Conservation (phyloP, 1,140 invertebrate genomes). For the Cotesia typhae region DNA sequence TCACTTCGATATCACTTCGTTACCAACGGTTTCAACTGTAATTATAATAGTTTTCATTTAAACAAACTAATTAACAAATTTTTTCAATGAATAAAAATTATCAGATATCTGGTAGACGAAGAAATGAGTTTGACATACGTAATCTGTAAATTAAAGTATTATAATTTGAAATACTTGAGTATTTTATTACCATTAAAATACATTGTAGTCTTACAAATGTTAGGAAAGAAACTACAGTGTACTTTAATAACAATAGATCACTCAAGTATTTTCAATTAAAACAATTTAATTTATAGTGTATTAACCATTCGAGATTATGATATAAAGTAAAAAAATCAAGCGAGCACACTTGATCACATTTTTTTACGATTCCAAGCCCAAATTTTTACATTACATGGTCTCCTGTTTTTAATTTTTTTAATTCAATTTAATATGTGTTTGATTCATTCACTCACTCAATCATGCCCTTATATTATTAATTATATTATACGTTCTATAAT, state of each 20-base stretch:
- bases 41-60: slow-evolving; percentile 30
- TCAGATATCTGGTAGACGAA: slow-evolving; percentile 61
- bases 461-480: slow-evolving; percentile 31
- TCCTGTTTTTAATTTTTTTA: not conserved
- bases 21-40: not conserved
- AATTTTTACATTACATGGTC: not conserved
- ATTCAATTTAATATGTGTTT: not conserved
- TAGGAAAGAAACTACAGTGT: too few species aligned
- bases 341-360: slow-evolving; percentile 41
- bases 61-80: not conserved
- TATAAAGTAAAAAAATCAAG: slow-evolving; percentile 14
- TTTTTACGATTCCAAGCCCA: not conserved
- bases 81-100: slow-evolving; percentile 42
- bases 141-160: not conserved
- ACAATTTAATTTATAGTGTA: not conserved
- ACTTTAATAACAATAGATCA: too few species aligned
- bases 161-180: too few species aligned
- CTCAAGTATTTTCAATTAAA: not conserved
- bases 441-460: not conserved
- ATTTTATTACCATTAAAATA: too few species aligned
- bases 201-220: too few species aligned
- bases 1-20: too few species aligned
- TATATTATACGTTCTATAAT: slow-evolving; percentile 39
- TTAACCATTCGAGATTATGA: not conserved
- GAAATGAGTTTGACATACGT: slow-evolving; percentile 62